Evolutionary conservation across 2,888 invertebrate species (phyloP).

Genomic region (Syrista parreyssii): DNA sequence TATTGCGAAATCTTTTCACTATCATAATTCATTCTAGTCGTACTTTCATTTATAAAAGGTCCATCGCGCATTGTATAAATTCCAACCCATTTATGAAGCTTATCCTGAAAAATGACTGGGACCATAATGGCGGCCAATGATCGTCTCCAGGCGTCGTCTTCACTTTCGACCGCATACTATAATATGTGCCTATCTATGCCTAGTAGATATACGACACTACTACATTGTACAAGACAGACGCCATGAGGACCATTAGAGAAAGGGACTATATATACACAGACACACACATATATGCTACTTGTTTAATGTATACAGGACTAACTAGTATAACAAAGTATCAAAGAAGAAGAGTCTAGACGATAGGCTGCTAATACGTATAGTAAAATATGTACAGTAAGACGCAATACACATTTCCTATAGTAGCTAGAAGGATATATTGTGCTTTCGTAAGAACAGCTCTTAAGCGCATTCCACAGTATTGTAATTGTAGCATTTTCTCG

Average conservation of each 20-base stretch:
- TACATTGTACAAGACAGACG: not conserved
- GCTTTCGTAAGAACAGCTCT: slow-evolving; percentile 22
- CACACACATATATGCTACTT: not conserved
- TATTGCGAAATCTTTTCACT: not conserved
- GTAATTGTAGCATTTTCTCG: slow-evolving; percentile 53
- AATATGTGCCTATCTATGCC: not conserved
- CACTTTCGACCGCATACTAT: not conserved
- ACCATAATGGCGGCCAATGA: not conserved
- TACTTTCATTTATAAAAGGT: not conserved
- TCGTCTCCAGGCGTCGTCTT: not conserved
- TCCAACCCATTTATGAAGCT: not conserved
- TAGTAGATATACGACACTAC: not conserved
- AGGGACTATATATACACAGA: not conserved
- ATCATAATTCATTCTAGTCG: not conserved
- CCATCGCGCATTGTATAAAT: not conserved
- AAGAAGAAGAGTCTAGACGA: not conserved
- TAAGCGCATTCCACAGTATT: slow-evolving; percentile 58
- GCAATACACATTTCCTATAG: not conserved
- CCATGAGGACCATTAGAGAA: not conserved
- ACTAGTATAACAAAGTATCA: not conserved
- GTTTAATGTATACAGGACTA: not conserved
- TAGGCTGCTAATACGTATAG: not conserved
- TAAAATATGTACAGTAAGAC: not conserved
- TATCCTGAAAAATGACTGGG: not conserved
- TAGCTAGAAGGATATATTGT: not conserved